Base-by-base conservation (phyloP, 2,888 invertebrate species). In the Pseudococcus jackbeardsleyi region DNA sequence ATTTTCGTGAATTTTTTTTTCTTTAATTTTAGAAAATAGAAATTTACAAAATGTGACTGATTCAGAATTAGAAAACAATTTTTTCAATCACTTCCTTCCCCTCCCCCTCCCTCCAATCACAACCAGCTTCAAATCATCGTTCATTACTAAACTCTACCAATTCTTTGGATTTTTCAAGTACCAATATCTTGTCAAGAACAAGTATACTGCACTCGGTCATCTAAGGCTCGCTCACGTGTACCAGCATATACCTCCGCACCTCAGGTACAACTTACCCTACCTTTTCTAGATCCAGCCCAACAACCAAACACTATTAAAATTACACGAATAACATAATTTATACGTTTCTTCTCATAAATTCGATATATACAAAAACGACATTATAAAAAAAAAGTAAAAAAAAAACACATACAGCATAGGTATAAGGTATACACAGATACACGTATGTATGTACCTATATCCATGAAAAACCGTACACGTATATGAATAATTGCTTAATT, bases 401-500 rank as follows among this genome's bases (percentile, higher is more conserved):
- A 33, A 33, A 33, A 33, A 33, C 3, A 33, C 26, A 33, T 33
- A 33, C 26, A 33, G 26, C 26, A 33, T 33, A 33, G 26, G 26
- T 33, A 33, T 33, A 33, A 33, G 26, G 26, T 33, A 33, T 3
- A 33, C 26, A 33, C 26, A 33, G 26, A 33, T 33, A 33, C 26
- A 33, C 26, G 26, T 33, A 33, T 33, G 26, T 33, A 33, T 33
- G 26, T 33, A 33, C 26, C 26, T n/a, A 33, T 72, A 26, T 19
- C 42, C 42, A n/a, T 46, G 79, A 42, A 79, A 42, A 79, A 39
- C 26, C 12, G 39, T 59, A 54, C 50, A 84, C 42, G 15, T 50
- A 46, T 85, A 85, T 85, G 85, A 85, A 85, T 85, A 85, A 85
- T 85, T 85, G 59, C 59, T 85, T 85, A 85, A 85, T 85, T 85